A percentile compares a stretch with the other conserved stretches of the same genome.
These are phyloP conservation scores for Branchellion lobata DNA, from an alignment of 2,888 invertebrate species.

Conservation along the genomic window DNA sequence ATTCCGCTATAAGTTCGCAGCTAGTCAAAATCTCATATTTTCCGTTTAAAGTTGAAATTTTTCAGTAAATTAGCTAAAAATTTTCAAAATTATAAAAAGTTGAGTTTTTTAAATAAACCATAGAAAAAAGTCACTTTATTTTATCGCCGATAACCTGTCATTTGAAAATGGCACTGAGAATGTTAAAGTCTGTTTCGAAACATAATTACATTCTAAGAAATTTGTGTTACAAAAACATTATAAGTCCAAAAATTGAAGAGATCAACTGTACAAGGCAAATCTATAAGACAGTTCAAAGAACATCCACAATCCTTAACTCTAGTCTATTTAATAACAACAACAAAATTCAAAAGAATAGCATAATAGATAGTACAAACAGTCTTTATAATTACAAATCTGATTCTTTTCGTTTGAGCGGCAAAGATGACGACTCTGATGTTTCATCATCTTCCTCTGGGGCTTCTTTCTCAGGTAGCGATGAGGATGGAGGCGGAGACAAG, in stretches of 20 bases:
- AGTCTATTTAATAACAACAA: not conserved
- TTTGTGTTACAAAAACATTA: not conserved
- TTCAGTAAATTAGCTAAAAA: too few relatives aligned
- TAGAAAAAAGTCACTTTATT: too few relatives aligned
- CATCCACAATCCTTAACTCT: not conserved
- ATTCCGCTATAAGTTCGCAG: too few relatives aligned
- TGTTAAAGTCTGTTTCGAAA: too few relatives aligned
- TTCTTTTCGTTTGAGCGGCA: not conserved
- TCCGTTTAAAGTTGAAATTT: too few relatives aligned
- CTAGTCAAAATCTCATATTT: too few relatives aligned
- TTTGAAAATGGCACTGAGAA: too few relatives aligned
- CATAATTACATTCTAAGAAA: too few relatives aligned
- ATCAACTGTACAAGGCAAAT: not conserved
- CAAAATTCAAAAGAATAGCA: not conserved
- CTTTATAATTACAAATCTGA: not conserved
- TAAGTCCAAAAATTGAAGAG: not conserved
- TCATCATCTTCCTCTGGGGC: slow-evolving; percentile 4
- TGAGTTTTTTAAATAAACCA: too few relatives aligned
- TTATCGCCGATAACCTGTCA: too few relatives aligned
- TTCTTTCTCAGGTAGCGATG: not conserved
- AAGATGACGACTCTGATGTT: slow-evolving; percentile 1
- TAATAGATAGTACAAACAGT: not conserved
- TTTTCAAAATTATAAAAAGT: too few relatives aligned
- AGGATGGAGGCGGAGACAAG: not conserved
- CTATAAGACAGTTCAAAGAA: not conserved